Evolutionary conservation across 2,888 invertebrate genomes (phyloP).

Genomic region (Melanargia galathea): DNA sequence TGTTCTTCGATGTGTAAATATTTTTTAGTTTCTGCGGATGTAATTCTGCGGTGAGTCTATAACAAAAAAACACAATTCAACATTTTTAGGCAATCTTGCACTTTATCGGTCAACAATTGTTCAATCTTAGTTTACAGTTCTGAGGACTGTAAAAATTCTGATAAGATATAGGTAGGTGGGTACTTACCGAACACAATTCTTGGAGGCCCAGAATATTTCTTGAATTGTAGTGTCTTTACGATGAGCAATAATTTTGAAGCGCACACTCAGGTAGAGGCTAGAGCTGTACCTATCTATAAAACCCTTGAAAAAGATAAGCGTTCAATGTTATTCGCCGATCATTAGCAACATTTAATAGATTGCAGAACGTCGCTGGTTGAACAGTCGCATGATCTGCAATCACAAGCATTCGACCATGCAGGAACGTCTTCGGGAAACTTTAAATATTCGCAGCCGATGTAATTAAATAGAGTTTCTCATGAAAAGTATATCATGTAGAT

Average conservation of each 20-base stretch:
- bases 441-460: background rate
- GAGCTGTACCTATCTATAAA: conserved; percentile 23
- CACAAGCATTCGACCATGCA: conserved; percentile 16
- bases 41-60: conserved; percentile 32
- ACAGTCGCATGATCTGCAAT: conserved; percentile 26
- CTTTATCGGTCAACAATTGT: conserved; percentile 61
- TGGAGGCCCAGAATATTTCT: conserved; percentile 35
- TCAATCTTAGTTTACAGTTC: conserved; percentile 53
- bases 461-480: too few relatives aligned
- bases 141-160: conserved; percentile 47
- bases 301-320: conserved; percentile 35
- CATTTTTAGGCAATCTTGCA: conserved; percentile 30
- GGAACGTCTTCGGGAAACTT: conserved; percentile 21
- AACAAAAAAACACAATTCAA: background rate
- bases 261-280: conserved; percentile 2
- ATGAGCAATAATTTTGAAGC: conserved; percentile 4
- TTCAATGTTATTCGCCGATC: conserved; percentile 21
- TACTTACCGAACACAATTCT: conserved; percentile 14
- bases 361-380: conserved; percentile 9
- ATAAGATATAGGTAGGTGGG: conserved; percentile 48
- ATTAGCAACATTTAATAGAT: conserved; percentile 18
- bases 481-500: too few relatives aligned
- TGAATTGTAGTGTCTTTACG: conserved; percentile 13
- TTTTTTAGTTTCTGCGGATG: conserved; percentile 12
- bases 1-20: conserved; percentile 26